A percentile compares a stretch with the other conserved stretches of the same genome.
These are phyloP conservation scores for Sinocyclocheilus anshuiensis DNA, from an alignment of 2,113 vertebrate genomes.

Conservation along the genomic window DNA sequence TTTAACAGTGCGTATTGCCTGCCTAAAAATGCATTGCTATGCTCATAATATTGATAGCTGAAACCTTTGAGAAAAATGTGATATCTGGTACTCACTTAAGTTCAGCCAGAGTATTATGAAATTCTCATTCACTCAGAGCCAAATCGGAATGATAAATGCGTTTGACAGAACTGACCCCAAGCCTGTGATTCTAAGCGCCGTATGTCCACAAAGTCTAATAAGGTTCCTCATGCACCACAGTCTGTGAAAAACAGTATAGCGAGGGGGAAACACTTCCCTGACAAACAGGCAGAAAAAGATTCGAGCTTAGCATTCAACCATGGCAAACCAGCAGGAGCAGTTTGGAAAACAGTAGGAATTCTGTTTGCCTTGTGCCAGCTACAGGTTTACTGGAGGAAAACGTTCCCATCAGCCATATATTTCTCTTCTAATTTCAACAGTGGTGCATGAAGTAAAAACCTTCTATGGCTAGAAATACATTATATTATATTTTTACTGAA, in stretches of 20 bases:
- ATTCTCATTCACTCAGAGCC: background rate
- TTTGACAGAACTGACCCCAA: conserved; percentile 3
- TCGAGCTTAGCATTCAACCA: background rate
- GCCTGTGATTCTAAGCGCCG: background rate
- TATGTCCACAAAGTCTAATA: background rate
- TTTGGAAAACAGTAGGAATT: conserved; percentile 4
- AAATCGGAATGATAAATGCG: background rate
- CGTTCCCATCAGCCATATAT: background rate
- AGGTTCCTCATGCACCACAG: background rate
- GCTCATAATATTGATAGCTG: background rate
- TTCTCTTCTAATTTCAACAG: background rate
- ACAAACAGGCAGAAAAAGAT: background rate
- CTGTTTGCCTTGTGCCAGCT: background rate
- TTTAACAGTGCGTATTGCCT: background rate
- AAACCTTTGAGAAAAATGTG: background rate
- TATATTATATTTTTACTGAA: background rate
- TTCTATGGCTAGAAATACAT: background rate
- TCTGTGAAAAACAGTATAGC: conserved; percentile 11
- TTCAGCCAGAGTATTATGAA: conserved; percentile 7
- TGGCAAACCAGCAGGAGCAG: conserved; percentile 9
- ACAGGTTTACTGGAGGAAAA: background rate
- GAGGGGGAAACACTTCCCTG: background rate
- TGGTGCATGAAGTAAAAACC: background rate
- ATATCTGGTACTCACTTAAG: background rate
- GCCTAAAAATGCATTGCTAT: background rate